Base-by-base conservation (phyloP, 2,797 vertebrate species). In the Capromys pilorides region DNA sequence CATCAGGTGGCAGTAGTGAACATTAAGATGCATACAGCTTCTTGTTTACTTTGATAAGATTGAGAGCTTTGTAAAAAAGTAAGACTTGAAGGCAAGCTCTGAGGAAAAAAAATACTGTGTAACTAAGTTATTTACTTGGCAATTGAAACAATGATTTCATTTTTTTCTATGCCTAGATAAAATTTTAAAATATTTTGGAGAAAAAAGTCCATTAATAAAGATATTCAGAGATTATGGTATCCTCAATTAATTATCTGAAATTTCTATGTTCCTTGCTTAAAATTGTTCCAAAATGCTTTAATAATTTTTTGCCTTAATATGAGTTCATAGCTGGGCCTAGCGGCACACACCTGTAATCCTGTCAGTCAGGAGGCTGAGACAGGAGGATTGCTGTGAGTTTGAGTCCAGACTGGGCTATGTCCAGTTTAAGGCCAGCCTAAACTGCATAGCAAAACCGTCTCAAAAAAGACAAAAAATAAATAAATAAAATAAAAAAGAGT, bases 121-220 rank as follows among this genome's bases (percentile, higher is more conserved):
- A 45, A 41, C 31, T 61, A 80, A 64, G 67, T 78, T 82, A 82
- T 33, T 88, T 80, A 78, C 39, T 86, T 88, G n/a, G 28, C 67
- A 85, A 78, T 39, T 61, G n/a, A 62, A 88, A 31, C 33, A 85
- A 41, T 69, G 6, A 33, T 81, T 92, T 84, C 41, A 49, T 88
- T 92, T 85, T 94, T 84, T 86, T 82, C 28, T 90, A 51, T 75
- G 39, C 84, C 33, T 75, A 22, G n/a, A n/a, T n/a, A n/a, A n/a
- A n/a, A 88, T 75, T 57, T 78, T 81, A 90, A 59, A 75, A 33
- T 82, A 51, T 79, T 91, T 78, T 69, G 85, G 80, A 91, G 39
- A 67, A 85, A 75, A 39, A 86, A 79, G 26, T 86, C 57, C 45
- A 16, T 79, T 79, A 78, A 81, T 49, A 71, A 64, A 26, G 86